Conservation (phyloP, 2,797 vertebrate genomes). For the Channallabes apus region DNA sequence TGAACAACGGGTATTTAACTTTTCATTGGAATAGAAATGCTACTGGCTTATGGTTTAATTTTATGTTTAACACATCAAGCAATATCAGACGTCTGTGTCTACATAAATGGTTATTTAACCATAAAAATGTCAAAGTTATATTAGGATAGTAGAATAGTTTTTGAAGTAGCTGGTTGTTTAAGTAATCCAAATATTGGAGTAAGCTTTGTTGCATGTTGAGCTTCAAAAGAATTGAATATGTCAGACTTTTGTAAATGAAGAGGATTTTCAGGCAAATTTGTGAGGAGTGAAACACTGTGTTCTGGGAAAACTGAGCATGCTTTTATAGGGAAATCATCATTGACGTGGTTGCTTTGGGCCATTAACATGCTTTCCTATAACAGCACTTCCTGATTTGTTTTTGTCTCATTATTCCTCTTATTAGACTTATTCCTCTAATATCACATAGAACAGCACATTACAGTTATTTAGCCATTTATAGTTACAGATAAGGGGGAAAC, state of each 20-base stretch:
- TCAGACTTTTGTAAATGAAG: background rate
- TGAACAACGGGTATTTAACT: background rate
- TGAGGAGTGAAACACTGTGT: background rate
- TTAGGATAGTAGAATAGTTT: background rate
- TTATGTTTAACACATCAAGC: too few relatives aligned
- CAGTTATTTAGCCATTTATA: background rate
- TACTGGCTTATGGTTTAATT: background rate
- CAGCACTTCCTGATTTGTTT: background rate
- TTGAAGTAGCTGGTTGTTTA: background rate
- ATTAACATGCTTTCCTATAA: background rate
- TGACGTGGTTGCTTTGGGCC: background rate
- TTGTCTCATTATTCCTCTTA: too few relatives aligned
- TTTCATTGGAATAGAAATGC: background rate
- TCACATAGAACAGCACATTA: background rate
- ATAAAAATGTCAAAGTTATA: background rate
- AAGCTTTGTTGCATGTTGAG: background rate
- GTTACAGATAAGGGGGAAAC: background rate
- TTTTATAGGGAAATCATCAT: background rate
- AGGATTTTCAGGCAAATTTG: background rate
- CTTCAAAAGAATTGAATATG: background rate
- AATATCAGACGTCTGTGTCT: background rate
- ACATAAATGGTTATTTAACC: background rate
- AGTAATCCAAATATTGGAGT: background rate
- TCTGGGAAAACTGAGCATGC: background rate
- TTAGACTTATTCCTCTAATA: background rate